Evolutionary conservation across 2,888 invertebrate species (phyloP), one percentile per base, ranked within the genome.

Genomic region (Osmoderma eremita): DNA sequence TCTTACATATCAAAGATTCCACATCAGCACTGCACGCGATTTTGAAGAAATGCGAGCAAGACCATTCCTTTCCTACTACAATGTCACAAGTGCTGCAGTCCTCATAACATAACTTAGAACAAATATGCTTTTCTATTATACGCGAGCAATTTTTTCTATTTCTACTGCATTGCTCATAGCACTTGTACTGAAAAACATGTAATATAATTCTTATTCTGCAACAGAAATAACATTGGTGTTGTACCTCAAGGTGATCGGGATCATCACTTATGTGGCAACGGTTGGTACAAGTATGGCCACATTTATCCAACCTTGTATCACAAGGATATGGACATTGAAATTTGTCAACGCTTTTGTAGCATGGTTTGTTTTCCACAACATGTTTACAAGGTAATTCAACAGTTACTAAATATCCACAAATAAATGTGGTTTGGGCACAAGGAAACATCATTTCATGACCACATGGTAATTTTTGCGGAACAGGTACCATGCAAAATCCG

Each of bases 281-380:
- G 53, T 73, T 77, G 1, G 54, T 69, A 77, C 91, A 92, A 0
- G 81, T 78, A 78, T 92, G 92, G 0, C 91, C 90, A 78, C 89
- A 91, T 13, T 80, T 77, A 69, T 81, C 80, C 18, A 90, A 81
- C 20, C 87, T 82, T 24, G 79, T 78, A 48, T 83, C 82, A 75
- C 90, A 90, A 0, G 78, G 81, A 61, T 80, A 75, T 1, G 76
- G 73, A 76, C 88, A 88, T 10, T 42, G 58, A 24, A 84, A 82
- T 0, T 70, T 64, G 0, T 78, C 74, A 2, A 80, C 63, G 39
- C 84, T 74, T 61, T 74, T 49, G 67, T 79, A 74, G 74, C 88
- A 88, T 2, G 76, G 76, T 74, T 86, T 86, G 0, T 79, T 86
- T 0, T 78, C 77, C 0, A 67, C 68, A 49, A 36, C 20, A 81